A percentile compares a stretch with the other conserved stretches of the same genome.
phyloP scores from a whole-genome alignment of 2,797 vertebrate genomes.

The Alca torda region DNA sequence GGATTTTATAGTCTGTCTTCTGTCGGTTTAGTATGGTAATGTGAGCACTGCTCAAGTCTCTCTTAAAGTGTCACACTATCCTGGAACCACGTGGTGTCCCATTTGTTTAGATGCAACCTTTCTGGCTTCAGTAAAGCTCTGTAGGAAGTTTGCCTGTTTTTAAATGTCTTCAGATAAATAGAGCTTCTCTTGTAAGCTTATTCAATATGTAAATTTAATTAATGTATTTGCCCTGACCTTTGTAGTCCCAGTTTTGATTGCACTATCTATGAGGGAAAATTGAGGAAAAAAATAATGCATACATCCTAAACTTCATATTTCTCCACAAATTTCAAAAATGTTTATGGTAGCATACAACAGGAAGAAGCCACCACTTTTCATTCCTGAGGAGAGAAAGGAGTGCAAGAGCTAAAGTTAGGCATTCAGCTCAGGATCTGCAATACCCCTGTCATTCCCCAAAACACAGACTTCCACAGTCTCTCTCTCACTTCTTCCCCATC shows the following conservation, averaged over 20 bases:
- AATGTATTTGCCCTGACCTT: not conserved
- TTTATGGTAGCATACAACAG: not conserved
- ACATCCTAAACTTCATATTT: not conserved
- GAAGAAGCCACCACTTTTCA: not conserved
- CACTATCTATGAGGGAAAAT: not conserved
- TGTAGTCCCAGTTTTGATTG: conserved; percentile 10
- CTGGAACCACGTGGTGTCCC: not conserved
- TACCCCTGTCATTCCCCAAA: not conserved
- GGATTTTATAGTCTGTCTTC: not conserved
- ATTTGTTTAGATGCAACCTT: not conserved
- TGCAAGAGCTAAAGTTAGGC: not conserved
- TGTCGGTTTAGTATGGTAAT: not conserved
- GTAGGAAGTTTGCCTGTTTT: not conserved
- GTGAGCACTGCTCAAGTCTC: not conserved
- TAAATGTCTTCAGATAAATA: not conserved
- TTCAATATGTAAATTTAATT: not conserved
- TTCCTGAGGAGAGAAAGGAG: not conserved
- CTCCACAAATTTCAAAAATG: not conserved
- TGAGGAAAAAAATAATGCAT: not conserved
- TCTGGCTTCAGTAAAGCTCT: not conserved
- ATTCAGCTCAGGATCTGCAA: not conserved
- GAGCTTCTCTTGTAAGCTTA: not conserved
- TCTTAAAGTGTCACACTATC: not conserved
- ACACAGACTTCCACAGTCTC: not conserved
- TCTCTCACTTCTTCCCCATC: not conserved